A percentile compares a stretch with the other conserved stretches of the same genome.
Evolutionary conservation across 2,113 vertebrate species (phyloP).

Genomic region (Prolemur simus): DNA sequence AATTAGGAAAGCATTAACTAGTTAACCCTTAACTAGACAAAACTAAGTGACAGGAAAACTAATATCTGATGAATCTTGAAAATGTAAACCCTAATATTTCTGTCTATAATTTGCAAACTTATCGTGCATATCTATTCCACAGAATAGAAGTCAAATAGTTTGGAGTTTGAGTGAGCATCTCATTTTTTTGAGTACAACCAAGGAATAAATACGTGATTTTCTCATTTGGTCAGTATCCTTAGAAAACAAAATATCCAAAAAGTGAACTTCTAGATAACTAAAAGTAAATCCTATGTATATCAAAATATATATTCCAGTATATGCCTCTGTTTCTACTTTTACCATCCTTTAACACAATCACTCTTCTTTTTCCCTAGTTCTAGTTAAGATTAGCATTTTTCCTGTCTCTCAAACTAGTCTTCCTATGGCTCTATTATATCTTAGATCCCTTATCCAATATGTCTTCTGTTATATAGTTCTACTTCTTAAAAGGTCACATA

Average conservation of each 20-base stretch:
- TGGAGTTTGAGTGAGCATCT: neutral
- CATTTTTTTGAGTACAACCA: neutral
- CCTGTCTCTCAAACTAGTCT: neutral
- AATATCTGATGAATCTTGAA: slow-evolving; percentile 1
- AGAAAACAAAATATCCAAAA: neutral
- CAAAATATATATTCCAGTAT: neutral
- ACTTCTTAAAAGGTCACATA: neutral
- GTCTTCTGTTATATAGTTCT: neutral
- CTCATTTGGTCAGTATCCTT: neutral
- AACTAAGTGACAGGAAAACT: slow-evolving; percentile 38
- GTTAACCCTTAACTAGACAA: neutral
- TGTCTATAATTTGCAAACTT: slow-evolving; percentile 27
- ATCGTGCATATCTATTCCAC: neutral
- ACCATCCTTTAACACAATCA: neutral
- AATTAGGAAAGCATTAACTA: slow-evolving; percentile 21
- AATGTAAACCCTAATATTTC: neutral
- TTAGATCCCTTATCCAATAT: neutral
- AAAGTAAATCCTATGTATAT: slow-evolving; percentile 23
- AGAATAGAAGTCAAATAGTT: neutral
- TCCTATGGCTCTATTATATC: neutral
- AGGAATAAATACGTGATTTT: neutral
- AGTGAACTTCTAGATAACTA: neutral
- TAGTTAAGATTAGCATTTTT: neutral
- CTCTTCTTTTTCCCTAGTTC: neutral
- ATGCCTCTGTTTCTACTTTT: neutral